Evolutionary conservation across 2,888 invertebrate species (phyloP), one percentile per base, ranked within the genome.

Genomic region (Leuctra nigra): DNA sequence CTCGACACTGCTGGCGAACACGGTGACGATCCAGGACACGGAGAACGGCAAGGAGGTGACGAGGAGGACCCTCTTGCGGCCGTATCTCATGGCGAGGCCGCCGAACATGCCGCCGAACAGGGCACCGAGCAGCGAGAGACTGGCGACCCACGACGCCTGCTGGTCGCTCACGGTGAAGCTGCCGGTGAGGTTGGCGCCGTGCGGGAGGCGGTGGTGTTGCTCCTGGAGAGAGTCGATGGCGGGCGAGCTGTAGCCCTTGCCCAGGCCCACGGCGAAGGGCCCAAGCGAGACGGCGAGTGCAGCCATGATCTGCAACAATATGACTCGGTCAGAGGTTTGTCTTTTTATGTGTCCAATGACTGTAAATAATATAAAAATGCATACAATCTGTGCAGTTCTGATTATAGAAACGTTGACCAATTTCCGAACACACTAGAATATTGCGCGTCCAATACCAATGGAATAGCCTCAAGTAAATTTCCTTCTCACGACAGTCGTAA

Each of bases 191-290:
- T 41, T 22, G 23, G 44, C 29, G 22, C 35, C 47, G 23, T 52
- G 46, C 11, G 57, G 57, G 20, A 58, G 25, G 9, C 57, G 36
- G 44, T 56, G 75, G 23, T 56, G 75, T 61, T n/a, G 76, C 44
- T 60, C 58, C 48, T 60, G 54, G 67, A 89, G 79, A 1, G 87
- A 88, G 16, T 86, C 87, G 61, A 89, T 80, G 2, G 88, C 88
- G 1, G 89, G 88, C 1, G 87, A 87, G 71, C 86, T 87, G 77
- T 89, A 89, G 7, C 88, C 88, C 70, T 88, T 88, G 61, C 87
- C 86, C 53, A 89, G 77, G 1, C 88, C 89, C 0, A 87, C 86
- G 2, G 87, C 84, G 64, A 89, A 82, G 14, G 88, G 86, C 9
- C 89, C 89, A 66, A 89, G 77, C 4, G 87, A 87, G 48, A 89